These are phyloP conservation scores for Cydia pomonella DNA, from an alignment of 1,140 invertebrate genomes.

Conservation along the genomic window DNA sequence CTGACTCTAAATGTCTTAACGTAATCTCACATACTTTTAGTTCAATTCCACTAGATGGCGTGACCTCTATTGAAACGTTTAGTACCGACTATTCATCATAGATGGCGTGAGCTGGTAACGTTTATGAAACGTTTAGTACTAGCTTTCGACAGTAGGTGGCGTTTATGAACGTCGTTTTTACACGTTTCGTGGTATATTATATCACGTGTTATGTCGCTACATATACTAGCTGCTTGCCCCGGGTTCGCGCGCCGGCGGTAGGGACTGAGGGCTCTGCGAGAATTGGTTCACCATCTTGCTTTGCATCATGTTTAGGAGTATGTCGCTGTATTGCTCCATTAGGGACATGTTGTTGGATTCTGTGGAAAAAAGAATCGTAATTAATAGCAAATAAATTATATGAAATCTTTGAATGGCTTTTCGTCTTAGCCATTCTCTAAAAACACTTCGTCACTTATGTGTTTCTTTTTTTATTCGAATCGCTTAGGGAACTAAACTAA, in stretches of 20 bases:
- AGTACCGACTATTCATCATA: neutral
- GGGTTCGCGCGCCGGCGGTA: constrained; percentile 58
- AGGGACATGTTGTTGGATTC: constrained; percentile 66
- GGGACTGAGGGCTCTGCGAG: constrained; percentile 62
- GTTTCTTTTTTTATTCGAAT: too few species aligned
- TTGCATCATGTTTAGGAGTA: constrained; percentile 77
- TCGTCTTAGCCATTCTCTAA: too few species aligned
- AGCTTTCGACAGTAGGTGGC: neutral
- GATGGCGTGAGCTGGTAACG: neutral
- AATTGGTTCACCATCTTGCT: constrained; percentile 73
- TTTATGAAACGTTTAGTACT: neutral
- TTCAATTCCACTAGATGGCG: neutral
- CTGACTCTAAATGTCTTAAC: neutral
- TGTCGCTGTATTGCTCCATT: constrained; percentile 77
- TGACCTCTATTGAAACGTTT: neutral
- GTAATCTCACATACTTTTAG: neutral
- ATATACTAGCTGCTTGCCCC: constrained; percentile 60
- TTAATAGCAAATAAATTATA: constrained; percentile 1
- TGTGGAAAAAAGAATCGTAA: constrained; percentile 39
- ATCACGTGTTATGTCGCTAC: neutral
- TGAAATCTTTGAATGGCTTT: too few species aligned
- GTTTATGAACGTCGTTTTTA: neutral
- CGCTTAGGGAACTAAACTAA: too few species aligned
- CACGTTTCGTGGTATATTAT: neutral
- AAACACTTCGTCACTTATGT: too few species aligned